These are phyloP conservation scores for Euthynnus affinis DNA, from an alignment of 2,797 vertebrate species.

Conservation along the genomic window DNA sequence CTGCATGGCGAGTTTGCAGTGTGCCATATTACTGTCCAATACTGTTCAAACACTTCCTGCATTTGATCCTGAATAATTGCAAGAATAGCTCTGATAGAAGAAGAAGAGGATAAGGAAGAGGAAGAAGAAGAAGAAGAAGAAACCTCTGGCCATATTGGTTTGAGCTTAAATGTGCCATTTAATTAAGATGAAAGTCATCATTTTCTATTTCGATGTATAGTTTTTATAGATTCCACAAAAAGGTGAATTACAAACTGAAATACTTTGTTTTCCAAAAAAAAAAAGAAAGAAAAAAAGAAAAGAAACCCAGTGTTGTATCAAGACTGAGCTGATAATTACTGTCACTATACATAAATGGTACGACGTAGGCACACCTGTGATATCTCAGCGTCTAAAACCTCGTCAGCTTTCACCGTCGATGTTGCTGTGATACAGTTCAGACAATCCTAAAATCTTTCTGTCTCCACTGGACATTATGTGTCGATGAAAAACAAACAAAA, in stretches of 20 bases:
- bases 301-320: slow-evolving; percentile 53
- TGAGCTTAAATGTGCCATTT: slow-evolving; percentile 63
- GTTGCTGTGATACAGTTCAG: slow-evolving; percentile 40
- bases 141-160: slow-evolving; percentile 50
- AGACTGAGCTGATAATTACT: slow-evolving; percentile 26
- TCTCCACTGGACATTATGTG: slow-evolving; percentile 32
- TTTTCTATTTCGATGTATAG: slow-evolving; percentile 78
- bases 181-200: slow-evolving; percentile 16
- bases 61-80: slow-evolving; percentile 21
- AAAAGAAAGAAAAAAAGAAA: slow-evolving; percentile 20
- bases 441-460: slow-evolving; percentile 38
- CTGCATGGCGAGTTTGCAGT: slow-evolving; percentile 61
- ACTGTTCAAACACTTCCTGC: slow-evolving; percentile 11
- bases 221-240: slow-evolving; percentile 67
- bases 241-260: slow-evolving; percentile 11
- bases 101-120: slow-evolving; percentile 7
- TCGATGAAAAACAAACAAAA: not conserved
- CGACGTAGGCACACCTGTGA: slow-evolving; percentile 39
- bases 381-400: slow-evolving; percentile 40
- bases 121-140: not conserved
- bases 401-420: slow-evolving; percentile 23
- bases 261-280: slow-evolving; percentile 28
- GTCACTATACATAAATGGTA: slow-evolving; percentile 27
- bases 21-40: slow-evolving; percentile 21
- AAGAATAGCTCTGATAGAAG: slow-evolving; percentile 39